Base-by-base conservation (phyloP, 2,888 invertebrate genomes). In the Trachelus troglodyta region DNA sequence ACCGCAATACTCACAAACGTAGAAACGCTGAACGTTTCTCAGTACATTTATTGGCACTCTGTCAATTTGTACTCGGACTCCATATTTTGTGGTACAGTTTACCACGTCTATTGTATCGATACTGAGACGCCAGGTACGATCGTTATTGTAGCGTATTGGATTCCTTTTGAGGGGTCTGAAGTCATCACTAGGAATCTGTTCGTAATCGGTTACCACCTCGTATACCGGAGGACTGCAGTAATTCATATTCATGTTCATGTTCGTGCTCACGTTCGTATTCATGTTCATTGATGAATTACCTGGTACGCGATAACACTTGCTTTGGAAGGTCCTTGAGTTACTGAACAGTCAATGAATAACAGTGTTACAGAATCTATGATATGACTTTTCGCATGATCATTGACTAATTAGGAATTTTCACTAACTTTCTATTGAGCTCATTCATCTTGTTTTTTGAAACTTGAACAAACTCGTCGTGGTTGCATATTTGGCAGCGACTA, bases 1-100 rank as follows among this genome's bases (percentile, higher is more conserved):
- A 0, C 96, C 97, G 92, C 97, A 97, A 37, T 88, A 89, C 83
- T 94, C 94, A 91, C 97, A 97, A 56, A 96, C 91, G 84, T 94
- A 94, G 87, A 95, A 96, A 79, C 92, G 83, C 77, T 94, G 93
- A 34, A 93, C 92, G 77, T 92, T 91, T 69, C 89, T 86, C 84
- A 92, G 84, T 76, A 93, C 90, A 34, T 93, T 89, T 69, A 91
- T 85, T 40, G 93, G 91, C 82, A 94, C 89, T 85, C 92, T 89
- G 75, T 93, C 92, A 78, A 94, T 92, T 89, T 94, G 93, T 85
- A 95, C 93, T 83, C 89, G 88, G 12, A 91, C 92, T n/a, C 94
- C 93, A 85, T 93, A 92, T 82, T 91, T 93, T 0, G 95, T 94
- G 79, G 91, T 90, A 85, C 93, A 93, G 12, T 89, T 85, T 0